Conservation (phyloP, 2,113 vertebrate genomes). For the Cathartes aura region DNA sequence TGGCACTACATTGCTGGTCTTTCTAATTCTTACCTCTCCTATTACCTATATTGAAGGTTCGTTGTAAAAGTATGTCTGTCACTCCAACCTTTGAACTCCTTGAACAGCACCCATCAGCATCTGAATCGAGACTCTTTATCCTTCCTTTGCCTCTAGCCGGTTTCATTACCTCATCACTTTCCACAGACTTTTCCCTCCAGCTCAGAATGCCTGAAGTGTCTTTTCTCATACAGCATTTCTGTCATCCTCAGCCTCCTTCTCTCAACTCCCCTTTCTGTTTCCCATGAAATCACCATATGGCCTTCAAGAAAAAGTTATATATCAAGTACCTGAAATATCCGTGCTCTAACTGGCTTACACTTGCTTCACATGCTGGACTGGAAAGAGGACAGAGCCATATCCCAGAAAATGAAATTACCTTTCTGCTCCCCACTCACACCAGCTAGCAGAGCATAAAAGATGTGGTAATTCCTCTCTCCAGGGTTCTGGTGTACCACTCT, state of each 20-base stretch:
- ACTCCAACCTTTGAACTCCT: neutral
- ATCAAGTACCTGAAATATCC: neutral
- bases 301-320: neutral
- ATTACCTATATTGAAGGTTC: neutral
- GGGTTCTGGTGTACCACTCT: slow-evolving; percentile 91
- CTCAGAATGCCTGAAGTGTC: neutral
- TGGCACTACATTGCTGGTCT: accelerated
- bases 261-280: neutral
- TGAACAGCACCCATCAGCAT: neutral
- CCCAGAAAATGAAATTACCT: slow-evolving; percentile 75
- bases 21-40: neutral
- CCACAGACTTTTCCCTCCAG: neutral
- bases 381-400: neutral
- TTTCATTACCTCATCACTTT: neutral
- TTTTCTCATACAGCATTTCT: neutral
- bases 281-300: neutral
- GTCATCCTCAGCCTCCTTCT: neutral
- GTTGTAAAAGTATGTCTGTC: neutral
- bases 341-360: neutral
- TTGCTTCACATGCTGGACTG: neutral
- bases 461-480: slow-evolving; percentile 91
- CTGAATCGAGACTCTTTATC: neutral
- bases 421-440: slow-evolving; percentile 81
- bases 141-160: neutral
- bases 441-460: slow-evolving; percentile 89